Evolutionary conservation across 2,888 invertebrate genomes (phyloP), one percentile per base, ranked within the genome.

Genomic region (Brachyopa scutellaris): DNA sequence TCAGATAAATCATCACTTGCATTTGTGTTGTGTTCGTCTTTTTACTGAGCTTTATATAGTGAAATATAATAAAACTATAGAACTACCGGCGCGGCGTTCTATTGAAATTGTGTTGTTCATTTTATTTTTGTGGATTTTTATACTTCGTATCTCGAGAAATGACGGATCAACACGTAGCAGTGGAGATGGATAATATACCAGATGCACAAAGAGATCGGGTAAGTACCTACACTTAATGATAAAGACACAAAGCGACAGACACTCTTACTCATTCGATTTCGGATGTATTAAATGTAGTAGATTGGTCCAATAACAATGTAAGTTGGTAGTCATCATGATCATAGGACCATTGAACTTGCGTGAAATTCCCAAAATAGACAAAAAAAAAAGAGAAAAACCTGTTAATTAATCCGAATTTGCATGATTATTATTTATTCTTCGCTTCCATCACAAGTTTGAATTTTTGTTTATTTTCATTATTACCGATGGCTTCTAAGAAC

Each of bases 161-260:
- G 76, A 62, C 9, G 19, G 62, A 80, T 36, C 6, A 26, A 9
- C 66, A 76, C 31, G 42, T 70, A 17, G 29, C 59, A 11, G 57
- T 80, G 2, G 51, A 69, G 69, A 74, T 80, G 76, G 76, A 76
- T 51, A 49, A 17, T 33, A n/a, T 38, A 9, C 38, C 51, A 17
- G 59, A 64, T 5, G 42, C 23, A 72, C 57, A 74, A 80, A 70
- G 45, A 15, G 17, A 69, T 33, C 59, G 45, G 21, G 80, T 80
- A 33, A 80, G 74, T 26, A 26, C 19, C 0, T 17, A 29, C n/a
- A 11, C 2, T n/a, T 15, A 31, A 23, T 26, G 3, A 33, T 17
- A 33, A 73, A 38, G 11, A 33, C 2, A 4, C 17, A 15, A 29
- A 9, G 29, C 40, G 31, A 21, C 15, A 55, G 11, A 47, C 26